Evolutionary conservation across 2,888 invertebrate genomes (phyloP), one percentile per base, ranked within the genome.

Genomic region (Parthenolecanium corni): DNA sequence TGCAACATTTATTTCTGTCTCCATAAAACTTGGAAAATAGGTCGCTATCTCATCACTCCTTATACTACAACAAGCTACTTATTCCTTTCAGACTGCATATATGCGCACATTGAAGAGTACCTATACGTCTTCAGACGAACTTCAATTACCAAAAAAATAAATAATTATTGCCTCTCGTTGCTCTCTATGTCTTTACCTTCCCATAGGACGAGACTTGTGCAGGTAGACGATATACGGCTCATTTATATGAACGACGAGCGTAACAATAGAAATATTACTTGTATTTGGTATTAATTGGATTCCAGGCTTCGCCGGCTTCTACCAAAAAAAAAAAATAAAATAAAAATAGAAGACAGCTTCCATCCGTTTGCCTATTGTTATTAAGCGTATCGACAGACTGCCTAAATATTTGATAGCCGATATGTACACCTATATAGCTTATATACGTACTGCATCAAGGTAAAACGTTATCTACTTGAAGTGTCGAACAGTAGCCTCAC

Each of bases 201-300:
- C 31, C 31, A 31, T 9, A 31, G 31, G 9, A 31, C 4, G 9
- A 31, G 4, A 31, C 31, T 31, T 6, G 31, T 31, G 31, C 31
- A 31, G 31, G 31, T 31, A 31, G 31, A 54, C 54, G 42, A 54
- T 53, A 31, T 31, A 54, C 54, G 42, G 42, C 54, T 40, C 31
- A 40, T 38, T 54, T 40, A n/a, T 24, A 54, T 16, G 42, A 31
- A 31, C 31, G 31, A 31, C 31, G 31, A 31, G 31, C 31, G 40
- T 61, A 61, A 61, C 61, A 61, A 61, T 61, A 16, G 61, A 51
- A 31, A 61, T 49, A 61, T 61, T 61, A 61, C 49, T 61, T 61
- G 61, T 61, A 61, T 61, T 61, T 61, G 61, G 61, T 61, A 61
- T 61, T 61, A 61, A 61, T 61, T 61, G 61, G 61, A 61, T 61